A percentile compares a stretch with the other conserved stretches of the same genome.
Conservation (phyloP, 1,140 invertebrate species). For the Rhysida immarginata region DNA sequence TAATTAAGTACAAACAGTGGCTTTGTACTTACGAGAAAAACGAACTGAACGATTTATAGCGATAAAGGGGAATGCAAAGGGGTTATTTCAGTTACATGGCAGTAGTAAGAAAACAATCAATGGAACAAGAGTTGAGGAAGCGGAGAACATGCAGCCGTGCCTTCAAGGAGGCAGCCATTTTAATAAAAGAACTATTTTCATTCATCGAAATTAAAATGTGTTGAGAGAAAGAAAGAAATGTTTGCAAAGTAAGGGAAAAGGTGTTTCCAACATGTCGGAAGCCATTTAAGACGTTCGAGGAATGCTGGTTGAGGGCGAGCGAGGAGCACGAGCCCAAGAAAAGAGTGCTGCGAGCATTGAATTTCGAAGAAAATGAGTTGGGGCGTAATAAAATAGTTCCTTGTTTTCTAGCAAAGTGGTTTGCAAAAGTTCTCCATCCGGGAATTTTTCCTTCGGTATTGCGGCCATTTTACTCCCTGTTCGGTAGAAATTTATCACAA, state of each 20-base stretch:
- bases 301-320: too few species aligned
- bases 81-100: too few species aligned
- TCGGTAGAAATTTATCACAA: constrained; percentile 1
- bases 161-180: not conserved
- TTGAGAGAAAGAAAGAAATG: not conserved
- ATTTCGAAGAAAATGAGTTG: not conserved
- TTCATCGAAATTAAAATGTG: not conserved
- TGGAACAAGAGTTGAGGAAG: too few species aligned
- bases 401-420: not conserved
- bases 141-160: too few species aligned
- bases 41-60: too few species aligned
- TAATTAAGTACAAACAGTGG: too few species aligned
- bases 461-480: constrained; percentile 8
- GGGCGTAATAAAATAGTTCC: constrained; percentile 7
- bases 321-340: too few species aligned
- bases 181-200: not conserved
- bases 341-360: not conserved
- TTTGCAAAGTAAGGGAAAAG: not conserved
- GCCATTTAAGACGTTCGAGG: not conserved
- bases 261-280: not conserved
- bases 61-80: too few species aligned
- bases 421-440: not conserved
- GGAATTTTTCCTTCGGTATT: not conserved
- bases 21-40: too few species aligned
- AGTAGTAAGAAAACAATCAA: too few species aligned